Evolutionary conservation across 2,888 invertebrate species (phyloP).

Genomic region (Lordiphosa andalusiaca): DNA sequence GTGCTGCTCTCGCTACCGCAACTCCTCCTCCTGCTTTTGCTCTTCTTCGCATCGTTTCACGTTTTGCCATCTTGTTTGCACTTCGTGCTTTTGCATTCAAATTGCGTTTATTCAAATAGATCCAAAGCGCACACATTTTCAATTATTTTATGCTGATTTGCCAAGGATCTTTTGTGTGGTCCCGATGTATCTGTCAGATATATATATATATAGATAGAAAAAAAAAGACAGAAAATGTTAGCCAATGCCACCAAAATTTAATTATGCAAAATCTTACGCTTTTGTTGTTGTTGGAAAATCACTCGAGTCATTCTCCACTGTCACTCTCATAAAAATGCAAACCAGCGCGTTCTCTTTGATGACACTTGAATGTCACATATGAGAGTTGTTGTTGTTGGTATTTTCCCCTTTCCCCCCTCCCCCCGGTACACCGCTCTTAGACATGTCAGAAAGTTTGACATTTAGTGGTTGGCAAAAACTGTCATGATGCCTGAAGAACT

Average conservation of each 20-base stretch:
- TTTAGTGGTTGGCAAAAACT: constrained; percentile 75
- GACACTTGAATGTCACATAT: constrained; percentile 74
- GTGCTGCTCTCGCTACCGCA: constrained; percentile 23
- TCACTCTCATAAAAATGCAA: constrained; percentile 72
- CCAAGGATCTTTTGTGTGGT: constrained; percentile 57
- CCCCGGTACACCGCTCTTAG: constrained; percentile 23
- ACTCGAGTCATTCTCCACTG: constrained; percentile 61
- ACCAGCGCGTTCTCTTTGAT: constrained; percentile 61
- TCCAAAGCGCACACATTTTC: constrained; percentile 63
- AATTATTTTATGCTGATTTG: constrained; percentile 71
- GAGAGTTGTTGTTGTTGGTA: constrained; percentile 42
- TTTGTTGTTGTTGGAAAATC: constrained; percentile 48
- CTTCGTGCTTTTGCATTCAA: constrained; percentile 73
- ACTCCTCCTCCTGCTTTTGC: constrained; percentile 16
- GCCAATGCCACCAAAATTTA: constrained; percentile 53
- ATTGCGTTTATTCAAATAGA: constrained; percentile 72
- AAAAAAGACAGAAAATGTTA: constrained; percentile 24
- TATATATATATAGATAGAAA: constrained; percentile 16
- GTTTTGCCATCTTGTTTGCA: constrained; percentile 61
- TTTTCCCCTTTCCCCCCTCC: constrained; percentile 14
- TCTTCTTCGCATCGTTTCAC: constrained; percentile 30
- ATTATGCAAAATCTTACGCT: constrained; percentile 64
- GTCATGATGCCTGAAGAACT: constrained; percentile 60
- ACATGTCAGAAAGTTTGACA: constrained; percentile 70
- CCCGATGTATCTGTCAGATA: constrained; percentile 45